Conservation (phyloP, 1,140 invertebrate species). For the Aphaenogaster rudis region DNA sequence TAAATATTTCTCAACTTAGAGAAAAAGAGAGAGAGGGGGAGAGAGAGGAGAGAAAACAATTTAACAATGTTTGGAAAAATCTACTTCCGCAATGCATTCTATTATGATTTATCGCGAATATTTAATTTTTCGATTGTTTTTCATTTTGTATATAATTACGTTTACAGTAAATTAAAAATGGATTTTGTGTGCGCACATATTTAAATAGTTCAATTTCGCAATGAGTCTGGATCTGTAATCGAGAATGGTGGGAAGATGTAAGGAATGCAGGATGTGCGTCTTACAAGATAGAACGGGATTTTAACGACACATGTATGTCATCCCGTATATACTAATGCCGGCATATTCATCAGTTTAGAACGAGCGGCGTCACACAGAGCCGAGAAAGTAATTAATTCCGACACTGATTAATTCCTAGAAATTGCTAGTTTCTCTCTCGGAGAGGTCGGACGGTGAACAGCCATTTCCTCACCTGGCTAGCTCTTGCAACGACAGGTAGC, state of each 20-base stretch:
- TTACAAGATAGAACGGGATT: conserved; percentile 41
- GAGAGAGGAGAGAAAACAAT: background rate
- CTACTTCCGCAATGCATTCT: background rate
- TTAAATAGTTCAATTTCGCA: background rate
- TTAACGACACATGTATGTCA: conserved; percentile 63
- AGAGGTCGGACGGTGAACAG: conserved; percentile 17
- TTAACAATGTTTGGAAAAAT: background rate
- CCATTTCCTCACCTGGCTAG: conserved; percentile 20
- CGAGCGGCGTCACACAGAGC: conserved; percentile 26
- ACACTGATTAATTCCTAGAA: conserved; percentile 76
- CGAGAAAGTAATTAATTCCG: conserved; percentile 75
- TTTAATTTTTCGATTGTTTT: background rate
- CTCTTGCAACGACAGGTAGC: conserved; percentile 68
- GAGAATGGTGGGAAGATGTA: conserved; percentile 35
- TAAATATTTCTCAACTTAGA: background rate
- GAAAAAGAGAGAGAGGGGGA: background rate
- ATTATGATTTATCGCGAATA: background rate
- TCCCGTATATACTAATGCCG: conserved; percentile 61
- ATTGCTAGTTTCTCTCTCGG: conserved; percentile 65
- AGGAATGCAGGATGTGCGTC: conserved; percentile 25
- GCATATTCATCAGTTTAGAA: conserved; percentile 70
- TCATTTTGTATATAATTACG: background rate
- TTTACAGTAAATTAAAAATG: background rate
- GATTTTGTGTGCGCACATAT: background rate
- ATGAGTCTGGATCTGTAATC: background rate